Conservation (phyloP, 2,797 vertebrate species). For the Manis javanica region DNA sequence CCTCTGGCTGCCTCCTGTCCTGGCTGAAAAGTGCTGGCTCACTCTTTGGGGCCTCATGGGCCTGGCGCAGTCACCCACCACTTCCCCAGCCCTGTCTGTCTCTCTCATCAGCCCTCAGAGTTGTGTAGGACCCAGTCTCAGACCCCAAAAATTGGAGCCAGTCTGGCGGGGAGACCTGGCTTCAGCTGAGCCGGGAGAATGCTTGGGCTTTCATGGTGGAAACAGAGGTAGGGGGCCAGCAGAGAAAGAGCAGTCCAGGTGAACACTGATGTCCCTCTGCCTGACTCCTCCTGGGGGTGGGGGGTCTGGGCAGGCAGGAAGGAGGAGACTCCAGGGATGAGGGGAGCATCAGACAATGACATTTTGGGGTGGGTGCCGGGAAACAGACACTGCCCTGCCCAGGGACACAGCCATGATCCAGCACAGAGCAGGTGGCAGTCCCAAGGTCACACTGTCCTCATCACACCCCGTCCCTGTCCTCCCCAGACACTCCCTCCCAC, state of each 20-base stretch:
- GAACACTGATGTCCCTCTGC: not conserved
- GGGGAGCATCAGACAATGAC: not conserved
- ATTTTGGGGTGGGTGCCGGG: not conserved
- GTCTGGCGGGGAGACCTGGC: constrained; percentile 57
- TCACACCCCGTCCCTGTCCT: not conserved
- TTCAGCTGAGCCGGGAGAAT: not conserved
- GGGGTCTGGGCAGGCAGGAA: not conserved
- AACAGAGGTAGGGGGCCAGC: not conserved
- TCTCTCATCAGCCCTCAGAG: constrained; percentile 60
- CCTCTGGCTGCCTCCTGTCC: not conserved
- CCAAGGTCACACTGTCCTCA: not conserved
- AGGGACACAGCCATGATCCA: not conserved
- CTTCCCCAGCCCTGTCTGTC: constrained; percentile 66
- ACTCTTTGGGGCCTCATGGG: not conserved
- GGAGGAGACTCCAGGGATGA: not conserved
- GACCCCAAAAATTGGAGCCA: constrained; percentile 63
- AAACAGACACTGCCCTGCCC: not conserved
- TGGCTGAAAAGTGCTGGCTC: constrained; percentile 63
- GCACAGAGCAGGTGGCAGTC: not conserved
- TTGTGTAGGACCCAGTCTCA: not conserved
- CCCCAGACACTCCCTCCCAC: not conserved
- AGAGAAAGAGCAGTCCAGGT: not conserved
- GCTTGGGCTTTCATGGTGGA: not conserved
- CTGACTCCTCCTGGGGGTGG: not conserved
- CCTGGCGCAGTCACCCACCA: constrained; percentile 62